phyloP scores from a whole-genome alignment of 2,888 invertebrate genomes.

The Brachyopa scutellaris region DNA sequence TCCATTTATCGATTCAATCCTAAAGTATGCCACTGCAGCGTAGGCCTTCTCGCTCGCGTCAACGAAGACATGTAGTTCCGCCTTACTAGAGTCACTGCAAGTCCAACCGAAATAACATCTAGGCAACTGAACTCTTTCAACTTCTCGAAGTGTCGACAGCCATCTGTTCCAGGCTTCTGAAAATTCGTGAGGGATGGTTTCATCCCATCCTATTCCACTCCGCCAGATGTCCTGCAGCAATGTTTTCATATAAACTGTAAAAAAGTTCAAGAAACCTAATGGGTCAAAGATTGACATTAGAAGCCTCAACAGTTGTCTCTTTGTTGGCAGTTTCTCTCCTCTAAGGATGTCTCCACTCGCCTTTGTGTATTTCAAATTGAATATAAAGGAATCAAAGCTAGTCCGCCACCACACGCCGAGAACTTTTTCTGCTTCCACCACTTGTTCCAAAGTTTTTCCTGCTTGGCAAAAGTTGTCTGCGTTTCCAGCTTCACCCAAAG shows the following conservation, averaged over 20 bases:
- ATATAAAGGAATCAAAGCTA: constrained; percentile 39
- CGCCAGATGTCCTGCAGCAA: constrained; percentile 67
- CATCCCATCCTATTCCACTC: constrained; percentile 58
- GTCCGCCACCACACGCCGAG: constrained; percentile 66
- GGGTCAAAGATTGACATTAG: constrained; percentile 70
- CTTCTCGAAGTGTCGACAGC: constrained; percentile 8
- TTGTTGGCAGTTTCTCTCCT: constrained; percentile 49
- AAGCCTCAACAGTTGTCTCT: constrained; percentile 56
- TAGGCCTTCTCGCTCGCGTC: constrained; percentile 9
- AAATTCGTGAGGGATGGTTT: constrained; percentile 45
- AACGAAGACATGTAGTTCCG: constrained; percentile 4
- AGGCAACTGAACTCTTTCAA: constrained; percentile 43
- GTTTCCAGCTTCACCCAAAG: constrained; percentile 34
- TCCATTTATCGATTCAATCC: neutral
- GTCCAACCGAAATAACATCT: constrained; percentile 42
- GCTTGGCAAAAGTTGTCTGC: constrained; percentile 24
- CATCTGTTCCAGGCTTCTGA: constrained; percentile 41
- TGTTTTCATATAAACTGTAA: constrained; percentile 58
- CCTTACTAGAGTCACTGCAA: neutral
- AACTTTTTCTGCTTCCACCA: constrained; percentile 48
- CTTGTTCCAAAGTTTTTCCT: constrained; percentile 39
- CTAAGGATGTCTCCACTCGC: constrained; percentile 27
- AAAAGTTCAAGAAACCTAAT: constrained; percentile 42
- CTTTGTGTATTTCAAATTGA: constrained; percentile 53
- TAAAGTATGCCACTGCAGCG: constrained; percentile 18